phyloP scores from a whole-genome alignment of 2,888 invertebrate genomes.

The Sphaeridia pumilis region DNA sequence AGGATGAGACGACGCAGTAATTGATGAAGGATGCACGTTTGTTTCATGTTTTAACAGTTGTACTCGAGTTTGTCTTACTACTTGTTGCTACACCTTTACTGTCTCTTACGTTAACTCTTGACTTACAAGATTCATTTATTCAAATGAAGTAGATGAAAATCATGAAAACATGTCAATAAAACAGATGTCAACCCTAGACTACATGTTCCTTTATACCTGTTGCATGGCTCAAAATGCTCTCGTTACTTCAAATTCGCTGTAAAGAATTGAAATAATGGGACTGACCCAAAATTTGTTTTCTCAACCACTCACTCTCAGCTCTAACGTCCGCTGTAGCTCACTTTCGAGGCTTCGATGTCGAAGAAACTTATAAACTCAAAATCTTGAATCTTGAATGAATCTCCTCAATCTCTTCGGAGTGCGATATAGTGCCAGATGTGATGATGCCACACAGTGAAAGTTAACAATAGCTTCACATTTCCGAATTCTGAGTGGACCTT shows the following conservation, averaged over 20 bases:
- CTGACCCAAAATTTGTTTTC: background rate
- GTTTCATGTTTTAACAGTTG: background rate
- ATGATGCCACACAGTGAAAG: no score
- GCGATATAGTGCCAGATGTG: no score
- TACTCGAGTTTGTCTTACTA: conserved; percentile 1
- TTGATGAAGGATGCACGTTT: background rate
- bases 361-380: no score
- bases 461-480: no score
- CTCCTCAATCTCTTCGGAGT: no score
- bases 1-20: background rate
- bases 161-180: conserved; percentile 23
- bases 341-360: no score
- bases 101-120: no score
- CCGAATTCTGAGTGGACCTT: no score
- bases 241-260: background rate
- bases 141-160: conserved; percentile 16
- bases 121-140: no score
- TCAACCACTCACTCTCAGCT: background rate
- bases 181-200: conserved; percentile 21
- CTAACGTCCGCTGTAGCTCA: no score
- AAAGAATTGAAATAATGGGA: background rate
- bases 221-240: conserved; percentile 10
- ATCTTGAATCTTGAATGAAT: no score
- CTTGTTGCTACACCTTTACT: background rate
- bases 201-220: conserved; percentile 3